Evolutionary conservation across 2,888 invertebrate species (phyloP).

Genomic region (Eristalinus aeneus): DNA sequence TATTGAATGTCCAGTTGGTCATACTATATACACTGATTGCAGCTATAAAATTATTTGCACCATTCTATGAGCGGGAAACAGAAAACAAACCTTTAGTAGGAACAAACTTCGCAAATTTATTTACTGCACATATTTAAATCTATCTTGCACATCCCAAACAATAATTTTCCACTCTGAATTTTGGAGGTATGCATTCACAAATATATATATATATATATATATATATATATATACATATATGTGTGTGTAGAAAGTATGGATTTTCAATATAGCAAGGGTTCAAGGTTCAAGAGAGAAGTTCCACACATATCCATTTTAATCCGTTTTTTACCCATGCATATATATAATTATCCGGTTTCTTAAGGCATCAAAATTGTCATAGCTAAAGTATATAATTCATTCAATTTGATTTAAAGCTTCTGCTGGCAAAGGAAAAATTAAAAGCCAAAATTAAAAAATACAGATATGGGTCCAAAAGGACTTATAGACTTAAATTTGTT

Average conservation of each 20-base stretch:
- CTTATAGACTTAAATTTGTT: neutral
- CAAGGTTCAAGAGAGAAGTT: no score
- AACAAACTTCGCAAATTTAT: conserved; percentile 62
- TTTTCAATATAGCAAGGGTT: no score
- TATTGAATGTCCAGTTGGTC: no score
- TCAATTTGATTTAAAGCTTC: neutral
- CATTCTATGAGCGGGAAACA: no score
- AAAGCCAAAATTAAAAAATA: neutral
- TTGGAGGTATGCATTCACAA: neutral
- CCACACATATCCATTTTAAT: no score
- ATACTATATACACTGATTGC: neutral
- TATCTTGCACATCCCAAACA: neutral
- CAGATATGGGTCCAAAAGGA: neutral
- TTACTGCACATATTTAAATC: neutral
- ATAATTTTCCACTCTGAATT: neutral
- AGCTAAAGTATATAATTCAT: no score
- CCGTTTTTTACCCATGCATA: no score
- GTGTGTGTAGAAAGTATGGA: no score
- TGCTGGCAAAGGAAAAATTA: neutral
- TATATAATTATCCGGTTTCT: no score
- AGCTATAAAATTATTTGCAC: neutral
- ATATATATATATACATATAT: no score
- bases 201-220: neutral
- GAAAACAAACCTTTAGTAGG: conserved; percentile 47
- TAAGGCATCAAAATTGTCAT: no score